Conservation (phyloP, 2,113 vertebrate genomes). For the Ciconia stormi region DNA sequence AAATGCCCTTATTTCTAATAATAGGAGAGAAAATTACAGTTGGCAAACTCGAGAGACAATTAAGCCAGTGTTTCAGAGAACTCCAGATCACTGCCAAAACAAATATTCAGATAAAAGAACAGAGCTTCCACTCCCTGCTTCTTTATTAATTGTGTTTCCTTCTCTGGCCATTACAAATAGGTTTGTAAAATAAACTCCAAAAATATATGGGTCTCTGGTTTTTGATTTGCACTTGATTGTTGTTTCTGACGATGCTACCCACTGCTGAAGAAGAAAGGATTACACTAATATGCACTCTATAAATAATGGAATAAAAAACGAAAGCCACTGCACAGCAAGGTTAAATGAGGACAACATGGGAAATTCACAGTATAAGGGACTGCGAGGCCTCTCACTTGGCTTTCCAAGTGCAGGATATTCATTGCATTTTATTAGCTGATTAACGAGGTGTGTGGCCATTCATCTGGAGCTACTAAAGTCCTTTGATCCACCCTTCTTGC, state of each 20-base stretch:
- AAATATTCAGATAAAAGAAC: conserved; percentile 66
- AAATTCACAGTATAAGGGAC: not conserved
- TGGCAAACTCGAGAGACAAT: conserved; percentile 55
- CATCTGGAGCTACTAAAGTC: conserved; percentile 2
- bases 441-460: conserved; percentile 48
- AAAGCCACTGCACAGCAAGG: not conserved
- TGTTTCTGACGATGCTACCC: conserved; percentile 37
- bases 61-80: conserved; percentile 57
- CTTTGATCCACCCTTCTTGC: conserved; percentile 15
- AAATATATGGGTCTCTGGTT: not conserved
- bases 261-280: not conserved
- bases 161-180: conserved; percentile 40
- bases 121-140: conserved; percentile 53
- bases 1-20: conserved; percentile 59
- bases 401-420: conserved; percentile 7
- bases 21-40: conserved; percentile 58
- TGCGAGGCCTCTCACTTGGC: conserved; percentile 24
- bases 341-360: conserved; percentile 14
- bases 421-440: conserved; percentile 41
- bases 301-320: not conserved
- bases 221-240: conserved; percentile 17
- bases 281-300: not conserved
- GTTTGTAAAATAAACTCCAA: conserved; percentile 24
- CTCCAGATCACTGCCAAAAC: conserved; percentile 57
- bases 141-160: conserved; percentile 55